phyloP scores from a whole-genome alignment of 2,113 vertebrate species.

The Aptenodytes forsteri region DNA sequence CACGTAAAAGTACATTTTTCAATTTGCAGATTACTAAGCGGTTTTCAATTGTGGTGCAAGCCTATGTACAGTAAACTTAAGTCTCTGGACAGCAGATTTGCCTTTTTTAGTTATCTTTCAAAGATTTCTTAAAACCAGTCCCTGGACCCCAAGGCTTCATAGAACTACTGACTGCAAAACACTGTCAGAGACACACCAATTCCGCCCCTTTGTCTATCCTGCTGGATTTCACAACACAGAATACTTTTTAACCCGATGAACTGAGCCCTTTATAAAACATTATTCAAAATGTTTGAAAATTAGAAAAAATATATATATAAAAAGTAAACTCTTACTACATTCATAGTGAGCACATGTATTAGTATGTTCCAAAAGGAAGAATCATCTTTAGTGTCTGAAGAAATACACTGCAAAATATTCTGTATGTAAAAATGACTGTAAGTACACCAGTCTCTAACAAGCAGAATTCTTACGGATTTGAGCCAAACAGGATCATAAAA shows the following conservation, averaged over 20 bases:
- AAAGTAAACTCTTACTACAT: not conserved
- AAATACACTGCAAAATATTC: not conserved
- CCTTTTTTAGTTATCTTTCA: not conserved
- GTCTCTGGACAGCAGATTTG: not conserved
- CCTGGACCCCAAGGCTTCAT: not conserved
- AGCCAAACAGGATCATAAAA: conserved; percentile 20
- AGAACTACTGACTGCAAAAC: not conserved
- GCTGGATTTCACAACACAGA: not conserved
- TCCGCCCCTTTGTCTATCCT: not conserved
- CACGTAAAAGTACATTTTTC: not conserved
- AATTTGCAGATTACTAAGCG: not conserved
- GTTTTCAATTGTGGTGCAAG: not conserved
- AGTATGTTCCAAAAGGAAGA: not conserved
- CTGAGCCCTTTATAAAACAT: not conserved
- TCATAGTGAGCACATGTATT: not conserved
- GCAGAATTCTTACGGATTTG: not conserved
- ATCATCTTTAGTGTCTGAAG: not conserved
- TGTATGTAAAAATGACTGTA: not conserved
- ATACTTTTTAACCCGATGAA: not conserved
- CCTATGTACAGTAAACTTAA: not conserved
- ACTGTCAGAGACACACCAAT: not conserved
- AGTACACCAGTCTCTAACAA: not conserved
- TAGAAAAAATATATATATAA: not conserved
- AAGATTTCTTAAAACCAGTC: not conserved
- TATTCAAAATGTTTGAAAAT: not conserved